phyloP scores from a whole-genome alignment of 2,888 invertebrate species.

The Phengaris arion region DNA sequence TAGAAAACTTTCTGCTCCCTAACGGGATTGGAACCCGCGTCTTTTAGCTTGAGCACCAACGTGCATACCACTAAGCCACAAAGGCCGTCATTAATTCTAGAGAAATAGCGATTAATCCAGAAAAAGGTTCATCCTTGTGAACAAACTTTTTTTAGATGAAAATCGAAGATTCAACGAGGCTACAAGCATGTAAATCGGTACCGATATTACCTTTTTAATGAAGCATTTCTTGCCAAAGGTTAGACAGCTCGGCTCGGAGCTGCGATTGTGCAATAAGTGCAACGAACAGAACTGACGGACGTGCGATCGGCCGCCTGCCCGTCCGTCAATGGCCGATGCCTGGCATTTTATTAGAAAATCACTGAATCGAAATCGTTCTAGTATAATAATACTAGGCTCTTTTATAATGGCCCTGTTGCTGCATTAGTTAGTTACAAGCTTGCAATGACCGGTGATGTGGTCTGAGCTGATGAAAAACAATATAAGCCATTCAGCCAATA shows the following conservation, averaged over 20 bases:
- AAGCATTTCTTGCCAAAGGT: conserved; percentile 36
- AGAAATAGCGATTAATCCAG: not conserved
- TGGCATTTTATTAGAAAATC: conserved; percentile 26
- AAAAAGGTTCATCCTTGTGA: not conserved
- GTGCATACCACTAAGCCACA: too few species aligned
- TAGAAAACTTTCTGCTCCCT: too few species aligned
- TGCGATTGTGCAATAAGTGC: conserved; percentile 56
- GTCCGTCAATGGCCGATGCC: conserved; percentile 21
- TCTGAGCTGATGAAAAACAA: too few species aligned
- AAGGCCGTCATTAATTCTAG: not conserved
- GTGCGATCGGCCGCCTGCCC: conserved; percentile 45
- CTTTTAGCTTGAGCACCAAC: too few species aligned
- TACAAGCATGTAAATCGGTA: conserved; percentile 8
- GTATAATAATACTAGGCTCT: not conserved
- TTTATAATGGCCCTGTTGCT: not conserved
- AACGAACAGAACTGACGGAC: conserved; percentile 64
- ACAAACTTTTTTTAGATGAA: not conserved
- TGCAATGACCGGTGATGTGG: too few species aligned
- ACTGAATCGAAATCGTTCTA: conserved; percentile 8
- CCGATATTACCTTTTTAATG: conserved; percentile 22
- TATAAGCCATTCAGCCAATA: too few species aligned
- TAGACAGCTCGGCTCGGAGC: conserved; percentile 40
- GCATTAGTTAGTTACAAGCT: not conserved
- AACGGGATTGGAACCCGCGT: too few species aligned
- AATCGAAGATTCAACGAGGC: not conserved